Conservation (phyloP, 2,113 vertebrate species). For the Gymnorhina tibicen region DNA sequence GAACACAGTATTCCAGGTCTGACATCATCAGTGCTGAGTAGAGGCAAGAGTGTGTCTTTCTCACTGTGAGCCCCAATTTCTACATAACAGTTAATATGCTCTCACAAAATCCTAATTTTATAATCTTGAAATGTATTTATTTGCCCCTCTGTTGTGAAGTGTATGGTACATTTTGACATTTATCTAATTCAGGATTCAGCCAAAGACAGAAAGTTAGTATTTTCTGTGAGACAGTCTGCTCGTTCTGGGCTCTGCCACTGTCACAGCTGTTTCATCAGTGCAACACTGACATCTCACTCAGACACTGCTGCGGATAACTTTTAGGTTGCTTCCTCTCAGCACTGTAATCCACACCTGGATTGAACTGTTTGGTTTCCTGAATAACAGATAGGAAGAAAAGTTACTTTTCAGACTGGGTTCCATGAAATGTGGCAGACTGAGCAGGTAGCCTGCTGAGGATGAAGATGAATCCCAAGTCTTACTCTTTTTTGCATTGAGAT, state of each 20-base stretch:
- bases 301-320: neutral
- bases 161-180: neutral
- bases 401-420: neutral
- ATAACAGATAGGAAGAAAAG: neutral
- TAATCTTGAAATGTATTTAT: neutral
- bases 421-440: neutral
- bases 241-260: neutral
- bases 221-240: neutral
- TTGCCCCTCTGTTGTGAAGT: neutral
- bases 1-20: neutral
- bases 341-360: neutral
- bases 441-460: neutral
- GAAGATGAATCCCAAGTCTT: neutral
- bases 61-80: neutral
- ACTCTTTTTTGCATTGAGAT: neutral
- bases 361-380: neutral
- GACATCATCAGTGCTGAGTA: neutral
- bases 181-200: neutral
- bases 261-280: neutral
- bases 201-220: neutral
- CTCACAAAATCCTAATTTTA: neutral
- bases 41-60: neutral
- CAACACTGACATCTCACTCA: neutral
- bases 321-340: neutral
- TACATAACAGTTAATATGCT: neutral